Evolutionary conservation across 2,797 vertebrate species (phyloP).

Genomic region (Toxotes lorentzi): DNA sequence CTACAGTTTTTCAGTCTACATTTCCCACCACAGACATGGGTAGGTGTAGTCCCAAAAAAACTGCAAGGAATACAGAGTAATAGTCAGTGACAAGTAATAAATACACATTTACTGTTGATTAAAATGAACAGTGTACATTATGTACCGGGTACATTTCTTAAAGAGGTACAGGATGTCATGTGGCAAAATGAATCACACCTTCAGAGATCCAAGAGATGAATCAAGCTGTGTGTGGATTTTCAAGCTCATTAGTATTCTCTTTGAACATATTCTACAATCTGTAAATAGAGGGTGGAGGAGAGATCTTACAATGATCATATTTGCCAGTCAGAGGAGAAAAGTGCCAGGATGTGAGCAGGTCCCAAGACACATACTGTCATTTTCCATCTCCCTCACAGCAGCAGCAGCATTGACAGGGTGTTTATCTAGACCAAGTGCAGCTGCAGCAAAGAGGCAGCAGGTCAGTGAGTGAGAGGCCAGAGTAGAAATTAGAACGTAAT

Average conservation of each 20-base stretch:
- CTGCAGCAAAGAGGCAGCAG: conserved; percentile 41
- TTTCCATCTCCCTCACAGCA: conserved; percentile 63
- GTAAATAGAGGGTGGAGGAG: conserved; percentile 60
- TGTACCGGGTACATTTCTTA: conserved; percentile 33
- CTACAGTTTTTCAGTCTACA: conserved; percentile 8
- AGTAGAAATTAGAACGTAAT: conserved; percentile 33
- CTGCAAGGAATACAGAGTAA: conserved; percentile 23
- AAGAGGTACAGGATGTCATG: conserved; percentile 44
- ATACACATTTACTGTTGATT: conserved; percentile 36
- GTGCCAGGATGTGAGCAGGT: conserved; percentile 67
- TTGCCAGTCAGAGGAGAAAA: conserved; percentile 70
- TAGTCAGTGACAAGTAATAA: conserved; percentile 25
- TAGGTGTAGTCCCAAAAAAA: conserved; percentile 10
- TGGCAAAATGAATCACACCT: conserved; percentile 59
- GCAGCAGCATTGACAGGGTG: conserved; percentile 59
- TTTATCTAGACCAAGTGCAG: conserved; percentile 58
- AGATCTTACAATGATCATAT: conserved; percentile 71
- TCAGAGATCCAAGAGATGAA: conserved; percentile 46
- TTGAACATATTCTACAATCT: conserved; percentile 59
- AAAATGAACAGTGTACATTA: conserved; percentile 20
- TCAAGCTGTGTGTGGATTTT: conserved; percentile 50
- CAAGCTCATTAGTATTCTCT: conserved; percentile 64
- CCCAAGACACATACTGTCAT: conserved; percentile 68
- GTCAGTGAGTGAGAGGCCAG: conserved; percentile 42
- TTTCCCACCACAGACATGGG: conserved; percentile 8